Base-by-base conservation (phyloP, 2,888 invertebrate species). In the Venustoraphidia nigricollis region DNA sequence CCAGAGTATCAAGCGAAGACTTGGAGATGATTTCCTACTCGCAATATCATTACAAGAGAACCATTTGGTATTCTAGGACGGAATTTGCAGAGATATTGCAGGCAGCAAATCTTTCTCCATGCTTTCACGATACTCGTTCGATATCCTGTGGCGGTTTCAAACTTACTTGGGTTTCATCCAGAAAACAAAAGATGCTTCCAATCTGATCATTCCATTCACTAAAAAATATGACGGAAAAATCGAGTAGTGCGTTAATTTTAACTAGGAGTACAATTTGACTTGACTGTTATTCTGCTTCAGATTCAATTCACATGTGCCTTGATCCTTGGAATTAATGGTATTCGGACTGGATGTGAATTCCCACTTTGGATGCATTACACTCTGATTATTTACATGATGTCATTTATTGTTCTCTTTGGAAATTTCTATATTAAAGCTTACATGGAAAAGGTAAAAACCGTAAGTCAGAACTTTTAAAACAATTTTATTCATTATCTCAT, bases 331-430 rank as follows among this genome's bases (percentile, higher is more conserved):
- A 67, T 83, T 46, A 85, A 89, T 61, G 87, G 87, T 35, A 79
- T 91, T 56, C 70, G 80, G 50, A 82, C 79, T 10, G 83, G 84
- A 55, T 92, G 91, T 65, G 86, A 87, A 59, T 90, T 89, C 64
- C 89, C 89, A 0, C 67, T 83, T n/a, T 90, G 90, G 89, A 85
- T 91, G 81, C 87, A 88, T 62, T 87, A 88, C 63, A 80, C 84
- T 0, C 78, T 89, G 45, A 85, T 88, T 52, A 68, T 84, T 50
- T 92, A 91, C 66, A 89, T 91, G 88, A 71, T 85, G 57, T 84
- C 89, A 3, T 91, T 91, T 68, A 83, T 92, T 55, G 77, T 87
- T 0, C 76, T 91, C 13, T 91, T 91, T 60, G 88, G 88, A 47
- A 87, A 85, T 63, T 91, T 91, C 69, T 91, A 91, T 65, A 75